phyloP scores from a whole-genome alignment of 2,888 invertebrate species.

The Hoplodrina blanda region DNA sequence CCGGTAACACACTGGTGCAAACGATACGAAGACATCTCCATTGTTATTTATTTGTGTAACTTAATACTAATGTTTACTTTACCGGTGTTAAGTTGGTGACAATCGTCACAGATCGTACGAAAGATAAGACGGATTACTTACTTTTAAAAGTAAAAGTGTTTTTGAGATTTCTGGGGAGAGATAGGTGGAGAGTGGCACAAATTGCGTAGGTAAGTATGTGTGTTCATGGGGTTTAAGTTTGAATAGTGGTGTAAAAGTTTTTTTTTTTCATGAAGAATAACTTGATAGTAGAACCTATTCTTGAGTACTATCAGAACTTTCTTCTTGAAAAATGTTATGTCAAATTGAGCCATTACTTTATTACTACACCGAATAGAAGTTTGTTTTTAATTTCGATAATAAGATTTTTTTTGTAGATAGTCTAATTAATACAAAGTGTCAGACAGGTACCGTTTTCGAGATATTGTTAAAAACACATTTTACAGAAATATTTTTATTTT shows the following conservation, averaged over 20 bases:
- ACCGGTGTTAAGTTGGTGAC: slow-evolving; percentile 52
- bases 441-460: too few relatives aligned
- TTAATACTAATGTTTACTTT: slow-evolving; percentile 44
- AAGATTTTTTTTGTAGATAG: too few relatives aligned
- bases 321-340: too few relatives aligned
- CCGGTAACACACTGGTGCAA: slow-evolving; percentile 12
- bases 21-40: background rate
- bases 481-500: too few relatives aligned
- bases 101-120: slow-evolving; percentile 42
- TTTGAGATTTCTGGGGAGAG: slow-evolving; percentile 37
- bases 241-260: background rate
- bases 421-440: too few relatives aligned
- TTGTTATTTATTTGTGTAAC: slow-evolving; percentile 48
- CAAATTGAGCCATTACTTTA: too few relatives aligned
- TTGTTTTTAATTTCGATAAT: too few relatives aligned
- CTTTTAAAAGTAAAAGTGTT: slow-evolving; percentile 52
- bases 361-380: too few relatives aligned
- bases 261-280: background rate
- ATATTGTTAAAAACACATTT: too few relatives aligned
- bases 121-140: slow-evolving; percentile 31
- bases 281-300: too few relatives aligned
- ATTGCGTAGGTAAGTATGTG: slow-evolving; percentile 10
- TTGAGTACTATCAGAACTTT: too few relatives aligned
- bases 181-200: slow-evolving; percentile 12
- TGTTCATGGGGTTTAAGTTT: background rate